Conservation (phyloP, 2,888 invertebrate species). For the Lomographa bimaculata region DNA sequence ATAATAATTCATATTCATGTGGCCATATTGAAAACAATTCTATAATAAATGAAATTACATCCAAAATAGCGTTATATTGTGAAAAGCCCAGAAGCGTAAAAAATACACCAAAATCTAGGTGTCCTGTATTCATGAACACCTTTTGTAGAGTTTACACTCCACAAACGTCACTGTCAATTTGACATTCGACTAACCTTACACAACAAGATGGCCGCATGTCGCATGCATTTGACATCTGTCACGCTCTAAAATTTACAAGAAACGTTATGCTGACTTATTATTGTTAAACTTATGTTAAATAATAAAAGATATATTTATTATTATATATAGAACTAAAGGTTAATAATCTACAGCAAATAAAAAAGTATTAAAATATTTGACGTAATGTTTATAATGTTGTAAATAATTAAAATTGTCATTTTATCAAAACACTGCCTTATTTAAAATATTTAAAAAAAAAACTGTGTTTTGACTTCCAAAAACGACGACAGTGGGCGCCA, state of each 20-base stretch:
- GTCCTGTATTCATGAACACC: slow-evolving; percentile 36
- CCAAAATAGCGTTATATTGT: slow-evolving; percentile 26
- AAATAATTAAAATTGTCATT: too few relatives aligned
- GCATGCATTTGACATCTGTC: slow-evolving; percentile 74
- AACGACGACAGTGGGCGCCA: too few relatives aligned
- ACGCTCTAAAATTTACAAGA: slow-evolving; percentile 75
- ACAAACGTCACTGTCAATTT: slow-evolving; percentile 48
- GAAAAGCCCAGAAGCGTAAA: slow-evolving; percentile 7
- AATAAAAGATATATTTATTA: slow-evolving; percentile 1
- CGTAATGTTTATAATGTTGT: too few relatives aligned
- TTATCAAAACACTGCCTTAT: too few relatives aligned
- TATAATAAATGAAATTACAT: too few relatives aligned
- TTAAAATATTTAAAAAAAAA: too few relatives aligned
- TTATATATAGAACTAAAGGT: slow-evolving; percentile 3
- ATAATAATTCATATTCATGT: too few relatives aligned
- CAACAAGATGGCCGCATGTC: slow-evolving; percentile 69
- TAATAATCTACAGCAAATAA: slow-evolving; percentile 17
- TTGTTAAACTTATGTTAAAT: slow-evolving; percentile 8
- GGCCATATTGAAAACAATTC: too few relatives aligned
- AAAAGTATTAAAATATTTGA: slow-evolving; percentile 3
- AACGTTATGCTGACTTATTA: slow-evolving; percentile 24
- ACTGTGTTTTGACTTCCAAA: too few relatives aligned
- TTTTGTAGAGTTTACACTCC: slow-evolving; percentile 19
- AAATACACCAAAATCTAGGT: slow-evolving; percentile 33
- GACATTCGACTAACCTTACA: slow-evolving; percentile 73